Base-by-base conservation (phyloP, 2,113 vertebrate species). In the Marcusenius ussheri region DNA sequence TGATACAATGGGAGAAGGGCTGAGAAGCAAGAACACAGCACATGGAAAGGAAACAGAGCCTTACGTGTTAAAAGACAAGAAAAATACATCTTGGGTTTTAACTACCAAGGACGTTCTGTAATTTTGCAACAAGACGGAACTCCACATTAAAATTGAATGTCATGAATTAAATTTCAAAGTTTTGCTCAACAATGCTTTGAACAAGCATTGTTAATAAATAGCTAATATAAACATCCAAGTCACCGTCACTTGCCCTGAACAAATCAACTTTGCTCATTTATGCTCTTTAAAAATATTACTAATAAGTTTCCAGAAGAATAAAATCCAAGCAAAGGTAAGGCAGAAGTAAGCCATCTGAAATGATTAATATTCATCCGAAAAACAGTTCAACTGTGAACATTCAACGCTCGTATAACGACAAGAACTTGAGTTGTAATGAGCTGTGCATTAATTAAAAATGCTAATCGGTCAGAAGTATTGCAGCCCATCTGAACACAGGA, bases 391-490 rank as follows among this genome's bases (percentile, higher is more conserved):
- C 74, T 42, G 74, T 39, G 35, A 80, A 80, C 35, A 77, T 77
- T 77, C 35, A 19, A 80, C 4, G 74, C 31, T 80, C 35, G 19
- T 80, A 80, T 35, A 42, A 77, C 13, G 31, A 42, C 35, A 77
- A 42, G 74, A 80, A 80, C 74, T 80, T 80, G 74, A 80, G 74
- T 42, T 80, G 74, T 42, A 80, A 80, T 80, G 74, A 80, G 74
- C 74, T 42, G 74, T 80, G 74, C 17, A 42, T 42, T 80, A 80
- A 80, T 80, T 80, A 19, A 42, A 80, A 80, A 80, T 39, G 74
- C 74, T 80, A 42, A 80, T 80, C 35, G 74, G 35, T 80, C 74
- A 39, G 74, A 80, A 80, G 74, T 6, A 80, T 42, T 42, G 74
- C 31, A 42, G 74, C 35, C 74, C 74, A 80, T 35, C 31, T 80